These are phyloP conservation scores for Cheiracanthium punctorium DNA, from an alignment of 2,888 invertebrate species.

Conservation along the genomic window DNA sequence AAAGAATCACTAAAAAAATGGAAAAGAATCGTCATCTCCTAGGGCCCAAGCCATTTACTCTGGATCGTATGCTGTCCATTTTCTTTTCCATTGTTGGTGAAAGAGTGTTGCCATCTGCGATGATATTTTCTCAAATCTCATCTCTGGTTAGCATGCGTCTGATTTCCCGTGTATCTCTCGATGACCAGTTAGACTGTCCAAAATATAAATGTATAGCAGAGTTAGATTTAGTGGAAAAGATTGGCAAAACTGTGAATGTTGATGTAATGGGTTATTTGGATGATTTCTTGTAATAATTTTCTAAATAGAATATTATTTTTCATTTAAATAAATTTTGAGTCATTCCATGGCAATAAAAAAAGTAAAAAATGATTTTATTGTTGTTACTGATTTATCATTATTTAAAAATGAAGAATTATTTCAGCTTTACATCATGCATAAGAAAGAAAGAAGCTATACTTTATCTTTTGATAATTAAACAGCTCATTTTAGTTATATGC, in stretches of 20 bases:
- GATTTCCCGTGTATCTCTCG: slow-evolving; percentile 33
- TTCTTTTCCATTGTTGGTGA: slow-evolving; percentile 88
- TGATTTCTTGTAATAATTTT: slow-evolving; percentile 53
- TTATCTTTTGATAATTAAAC: too few species aligned
- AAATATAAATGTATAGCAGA: slow-evolving; percentile 55
- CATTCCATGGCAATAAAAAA: too few species aligned
- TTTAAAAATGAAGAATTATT: too few species aligned
- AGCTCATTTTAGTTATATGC: too few species aligned
- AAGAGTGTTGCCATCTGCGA: slow-evolving; percentile 42
- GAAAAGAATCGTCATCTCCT: slow-evolving; percentile 78
- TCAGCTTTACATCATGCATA: too few species aligned
- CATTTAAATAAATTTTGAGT: too few species aligned
- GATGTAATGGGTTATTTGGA: slow-evolving; percentile 62
- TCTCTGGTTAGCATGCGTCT: slow-evolving; percentile 41
- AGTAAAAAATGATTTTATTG: too few species aligned
- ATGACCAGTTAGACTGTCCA: slow-evolving; percentile 55
- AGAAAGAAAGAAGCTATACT: too few species aligned
- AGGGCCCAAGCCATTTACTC: slow-evolving; percentile 88
- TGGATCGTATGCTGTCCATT: slow-evolving; percentile 89
- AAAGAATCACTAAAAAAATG: slow-evolving; percentile 77
- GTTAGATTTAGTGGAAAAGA: slow-evolving; percentile 40
- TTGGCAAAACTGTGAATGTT: slow-evolving; percentile 52
- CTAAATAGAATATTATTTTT: too few species aligned
- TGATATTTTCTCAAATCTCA: slow-evolving; percentile 50
- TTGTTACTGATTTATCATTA: too few species aligned